Percentiles rank a stretch among this genome's conserved stretches.
Evolutionary conservation across 2,797 vertebrate genomes (phyloP).

Genomic region (Nannoperca australis): DNA sequence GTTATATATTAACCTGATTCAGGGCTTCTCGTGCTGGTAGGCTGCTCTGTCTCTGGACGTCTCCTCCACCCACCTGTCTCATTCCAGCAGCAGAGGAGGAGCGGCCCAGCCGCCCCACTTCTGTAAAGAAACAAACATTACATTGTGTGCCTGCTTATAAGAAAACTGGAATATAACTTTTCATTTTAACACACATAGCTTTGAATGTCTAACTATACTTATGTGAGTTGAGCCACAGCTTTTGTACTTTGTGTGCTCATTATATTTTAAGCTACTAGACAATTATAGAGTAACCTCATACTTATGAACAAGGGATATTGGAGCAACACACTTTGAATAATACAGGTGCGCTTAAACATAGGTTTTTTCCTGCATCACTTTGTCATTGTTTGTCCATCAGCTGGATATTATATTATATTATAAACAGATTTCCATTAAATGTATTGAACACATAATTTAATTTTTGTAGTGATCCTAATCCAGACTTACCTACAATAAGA

Average conservation of each 20-base stretch:
- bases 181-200: slow-evolving; percentile 29
- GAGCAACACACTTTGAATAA: slow-evolving; percentile 4
- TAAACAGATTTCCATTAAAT: slow-evolving; percentile 11
- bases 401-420: not conserved
- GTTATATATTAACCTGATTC: slow-evolving; percentile 85
- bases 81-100: slow-evolving; percentile 94
- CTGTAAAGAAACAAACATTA: slow-evolving; percentile 80
- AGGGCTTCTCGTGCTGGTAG: slow-evolving; percentile 88
- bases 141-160: slow-evolving; percentile 56
- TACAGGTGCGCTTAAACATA: not conserved
- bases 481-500: slow-evolving; percentile 2
- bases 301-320: not conserved
- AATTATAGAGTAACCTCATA: slow-evolving; percentile 6
- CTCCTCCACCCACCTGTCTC: slow-evolving; percentile 87
- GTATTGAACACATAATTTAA: not conserved
- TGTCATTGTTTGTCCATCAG: not conserved
- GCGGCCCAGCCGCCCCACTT: slow-evolving; percentile 93
- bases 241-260: slow-evolving; percentile 24
- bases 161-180: slow-evolving; percentile 49
- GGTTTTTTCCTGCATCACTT: not conserved
- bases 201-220: slow-evolving; percentile 9
- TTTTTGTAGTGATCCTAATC: slow-evolving; percentile 2
- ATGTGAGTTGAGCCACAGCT: not conserved
- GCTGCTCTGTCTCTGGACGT: slow-evolving; percentile 90
- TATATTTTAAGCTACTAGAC: slow-evolving; percentile 25